Percentiles rank a stretch among this genome's conserved stretches.
Conservation (phyloP, 2,888 invertebrate genomes). For the Crocallis elinguaria region DNA sequence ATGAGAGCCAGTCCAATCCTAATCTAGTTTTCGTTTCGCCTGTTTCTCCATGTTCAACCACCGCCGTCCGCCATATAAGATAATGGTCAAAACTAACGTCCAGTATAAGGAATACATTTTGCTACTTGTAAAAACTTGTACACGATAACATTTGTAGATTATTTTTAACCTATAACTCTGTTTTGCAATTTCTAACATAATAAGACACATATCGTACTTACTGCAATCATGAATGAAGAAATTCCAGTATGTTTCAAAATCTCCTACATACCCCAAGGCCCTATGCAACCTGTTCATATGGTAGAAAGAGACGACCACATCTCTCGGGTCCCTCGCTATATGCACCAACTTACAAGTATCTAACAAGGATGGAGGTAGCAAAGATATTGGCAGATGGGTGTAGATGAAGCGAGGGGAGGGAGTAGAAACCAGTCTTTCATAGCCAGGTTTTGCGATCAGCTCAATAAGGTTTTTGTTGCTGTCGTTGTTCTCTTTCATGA, state of each 20-base stretch:
- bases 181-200: no score
- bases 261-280: conserved; percentile 81
- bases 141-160: no score
- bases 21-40: no score
- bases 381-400: no score
- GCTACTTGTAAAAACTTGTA: no score
- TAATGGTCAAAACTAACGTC: no score
- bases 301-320: conserved; percentile 90
- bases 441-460: background rate
- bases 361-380: no score
- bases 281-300: conserved; percentile 84
- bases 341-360: conserved; percentile 89
- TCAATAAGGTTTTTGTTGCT: background rate
- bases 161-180: no score
- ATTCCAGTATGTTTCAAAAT: conserved; percentile 86
- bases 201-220: conserved; percentile 55
- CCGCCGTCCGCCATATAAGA: no score
- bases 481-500: background rate
- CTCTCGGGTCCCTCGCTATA: conserved; percentile 91
- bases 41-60: no score
- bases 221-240: conserved; percentile 85
- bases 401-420: conserved; percentile 79
- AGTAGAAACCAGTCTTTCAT: background rate
- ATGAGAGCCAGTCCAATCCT: no score
- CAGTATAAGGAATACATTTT: no score